Conservation (phyloP, 1,140 invertebrate genomes). For the Aphelinus atriplicis region DNA sequence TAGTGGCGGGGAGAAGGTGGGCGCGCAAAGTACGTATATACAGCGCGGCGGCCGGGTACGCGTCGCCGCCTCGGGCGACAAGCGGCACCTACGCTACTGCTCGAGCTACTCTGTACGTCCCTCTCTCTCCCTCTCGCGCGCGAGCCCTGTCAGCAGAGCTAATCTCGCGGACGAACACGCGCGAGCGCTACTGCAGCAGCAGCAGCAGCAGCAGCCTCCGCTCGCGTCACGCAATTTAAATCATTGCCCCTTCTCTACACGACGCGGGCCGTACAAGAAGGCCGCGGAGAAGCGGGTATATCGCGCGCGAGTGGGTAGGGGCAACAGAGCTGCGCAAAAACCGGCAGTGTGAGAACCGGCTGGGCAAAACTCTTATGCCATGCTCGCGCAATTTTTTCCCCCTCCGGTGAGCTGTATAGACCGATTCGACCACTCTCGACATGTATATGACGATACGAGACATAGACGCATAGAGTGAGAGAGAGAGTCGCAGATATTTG, state of each 20-base stretch:
- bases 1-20: too few relatives aligned
- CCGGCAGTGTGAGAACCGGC: slow-evolving; percentile 38
- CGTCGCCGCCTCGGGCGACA: slow-evolving; percentile 22
- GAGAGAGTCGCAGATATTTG: too few relatives aligned
- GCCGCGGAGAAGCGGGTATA: background rate
- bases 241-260: slow-evolving; percentile 19
- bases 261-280: slow-evolving; percentile 1
- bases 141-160: slow-evolving; percentile 31
- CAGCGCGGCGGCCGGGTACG: too few relatives aligned
- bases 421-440: too few relatives aligned
- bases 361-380: slow-evolving; percentile 13
- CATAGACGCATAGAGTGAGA: too few relatives aligned
- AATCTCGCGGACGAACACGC: slow-evolving; percentile 33
- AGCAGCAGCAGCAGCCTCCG: background rate
- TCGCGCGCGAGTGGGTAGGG: background rate
- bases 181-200: slow-evolving; percentile 25
- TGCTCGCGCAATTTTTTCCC: background rate
- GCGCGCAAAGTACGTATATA: background rate
- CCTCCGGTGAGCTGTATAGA: too few relatives aligned
- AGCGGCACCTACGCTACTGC: slow-evolving; percentile 36
- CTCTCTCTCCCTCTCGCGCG: too few relatives aligned
- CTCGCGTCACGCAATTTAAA: slow-evolving; percentile 39
- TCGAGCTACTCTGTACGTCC: slow-evolving; percentile 13
- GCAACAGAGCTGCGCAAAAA: slow-evolving; percentile 12
- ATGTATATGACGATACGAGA: too few relatives aligned